These are phyloP conservation scores for Hozukius guyotensis DNA, from an alignment of 2,797 vertebrate species.

Conservation along the genomic window DNA sequence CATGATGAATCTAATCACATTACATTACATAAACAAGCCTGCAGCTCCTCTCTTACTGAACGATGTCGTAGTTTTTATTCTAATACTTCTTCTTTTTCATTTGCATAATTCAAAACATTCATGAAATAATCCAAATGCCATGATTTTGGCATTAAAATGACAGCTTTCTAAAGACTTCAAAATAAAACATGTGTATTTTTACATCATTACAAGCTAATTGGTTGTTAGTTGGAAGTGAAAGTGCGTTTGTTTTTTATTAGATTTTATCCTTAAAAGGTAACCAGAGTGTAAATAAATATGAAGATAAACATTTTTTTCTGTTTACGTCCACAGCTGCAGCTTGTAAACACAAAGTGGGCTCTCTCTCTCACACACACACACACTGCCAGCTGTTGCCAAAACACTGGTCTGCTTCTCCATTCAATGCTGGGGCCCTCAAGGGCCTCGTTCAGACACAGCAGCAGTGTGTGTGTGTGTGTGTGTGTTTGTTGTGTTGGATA, in stretches of 20 bases:
- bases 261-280: conserved; percentile 10
- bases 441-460: conserved; percentile 14
- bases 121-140: background rate
- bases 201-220: background rate
- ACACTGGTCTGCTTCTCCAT: conserved; percentile 25
- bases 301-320: conserved; percentile 16
- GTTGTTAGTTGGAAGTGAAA: background rate
- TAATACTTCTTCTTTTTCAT: background rate
- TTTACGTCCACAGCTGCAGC: conserved; percentile 6
- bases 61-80: background rate
- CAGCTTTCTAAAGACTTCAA: background rate
- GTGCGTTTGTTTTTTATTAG: background rate
- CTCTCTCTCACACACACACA: background rate
- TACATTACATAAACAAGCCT: conserved; percentile 33
- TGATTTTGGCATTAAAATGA: background rate
- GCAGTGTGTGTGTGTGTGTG: background rate
- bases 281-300: conserved; percentile 3
- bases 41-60: background rate
- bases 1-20: conserved; percentile 43
- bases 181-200: background rate
- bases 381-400: conserved; percentile 59
- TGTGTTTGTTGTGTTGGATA: background rate
- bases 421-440: conserved; percentile 16
- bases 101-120: background rate
- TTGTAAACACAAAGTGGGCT: conserved; percentile 1